Evolutionary conservation across 1,140 invertebrate genomes (phyloP).

Genomic region (Luehdorfia chinensis): DNA sequence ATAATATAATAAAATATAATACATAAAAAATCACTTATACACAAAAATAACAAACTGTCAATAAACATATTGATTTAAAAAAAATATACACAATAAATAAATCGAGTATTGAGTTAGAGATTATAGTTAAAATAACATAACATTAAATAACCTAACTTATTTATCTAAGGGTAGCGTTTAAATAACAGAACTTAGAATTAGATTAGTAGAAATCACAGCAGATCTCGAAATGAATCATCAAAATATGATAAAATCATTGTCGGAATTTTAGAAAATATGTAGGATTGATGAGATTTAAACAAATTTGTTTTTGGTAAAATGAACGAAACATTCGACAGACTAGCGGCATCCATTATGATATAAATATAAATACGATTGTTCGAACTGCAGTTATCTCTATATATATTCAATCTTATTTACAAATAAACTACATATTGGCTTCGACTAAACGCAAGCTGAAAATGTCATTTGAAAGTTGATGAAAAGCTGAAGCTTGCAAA

Average conservation of each 20-base stretch:
- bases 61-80: constrained; percentile 20
- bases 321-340: constrained; percentile 27
- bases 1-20: constrained; percentile 1
- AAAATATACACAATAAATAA: no score
- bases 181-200: constrained; percentile 32
- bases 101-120: constrained; percentile 22
- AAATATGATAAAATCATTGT: constrained; percentile 7
- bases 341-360: constrained; percentile 29
- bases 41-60: constrained; percentile 23
- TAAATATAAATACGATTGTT: constrained; percentile 38
- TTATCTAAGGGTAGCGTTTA: constrained; percentile 21
- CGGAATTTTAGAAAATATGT: constrained; percentile 11
- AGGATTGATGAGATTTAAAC: constrained; percentile 3
- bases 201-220: constrained; percentile 61
- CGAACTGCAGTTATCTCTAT: constrained; percentile 21
- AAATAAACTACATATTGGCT: neutral
- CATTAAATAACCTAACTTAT: constrained; percentile 3
- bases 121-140: neutral
- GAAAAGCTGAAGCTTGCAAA: no score
- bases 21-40: constrained; percentile 17
- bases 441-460: neutral
- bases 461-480: no score
- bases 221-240: constrained; percentile 33
- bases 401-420: constrained; percentile 28
- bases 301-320: neutral